Percentiles rank a stretch among this genome's conserved stretches.
These are phyloP conservation scores for Zelleria hepariella DNA, from an alignment of 2,888 invertebrate genomes.

Conservation along the genomic window DNA sequence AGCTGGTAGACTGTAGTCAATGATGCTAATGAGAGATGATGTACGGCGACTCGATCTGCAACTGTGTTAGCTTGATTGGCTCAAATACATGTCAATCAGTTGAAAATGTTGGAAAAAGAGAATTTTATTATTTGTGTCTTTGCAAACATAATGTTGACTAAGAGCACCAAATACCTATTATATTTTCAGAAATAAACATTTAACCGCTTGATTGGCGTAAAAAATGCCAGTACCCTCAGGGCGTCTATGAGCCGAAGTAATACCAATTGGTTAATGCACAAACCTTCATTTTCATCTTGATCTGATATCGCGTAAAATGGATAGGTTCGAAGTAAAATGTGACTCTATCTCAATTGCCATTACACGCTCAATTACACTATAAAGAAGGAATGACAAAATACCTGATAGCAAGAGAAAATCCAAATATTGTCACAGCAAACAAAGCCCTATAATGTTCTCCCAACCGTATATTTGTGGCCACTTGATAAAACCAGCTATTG, in stretches of 20 bases:
- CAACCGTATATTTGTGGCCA: constrained; percentile 17
- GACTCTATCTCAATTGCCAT: no score
- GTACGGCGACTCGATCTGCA: not conserved
- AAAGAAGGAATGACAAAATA: constrained; percentile 20
- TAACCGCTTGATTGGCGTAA: no score
- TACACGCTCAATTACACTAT: not conserved
- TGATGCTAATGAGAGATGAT: constrained; percentile 5
- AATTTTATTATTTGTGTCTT: no score
- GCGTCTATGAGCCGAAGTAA: no score
- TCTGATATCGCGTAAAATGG: no score
- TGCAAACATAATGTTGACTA: no score
- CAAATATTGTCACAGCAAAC: not conserved
- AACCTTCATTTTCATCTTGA: no score
- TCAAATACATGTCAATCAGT: not conserved
- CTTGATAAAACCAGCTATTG: constrained; percentile 18
- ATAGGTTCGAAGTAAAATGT: no score
- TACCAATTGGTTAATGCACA: no score
- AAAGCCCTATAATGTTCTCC: constrained; percentile 18
- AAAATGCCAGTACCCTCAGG: no score
- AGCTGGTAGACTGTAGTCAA: not conserved
- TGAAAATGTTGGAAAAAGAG: not conserved
- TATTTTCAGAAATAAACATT: no score
- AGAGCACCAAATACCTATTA: no score
- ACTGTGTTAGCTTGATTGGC: not conserved
- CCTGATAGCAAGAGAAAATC: constrained; percentile 22